A percentile compares a stretch with the other conserved stretches of the same genome.
Evolutionary conservation across 2,797 vertebrate species (phyloP).

Genomic region (Malacoctenus gilli): DNA sequence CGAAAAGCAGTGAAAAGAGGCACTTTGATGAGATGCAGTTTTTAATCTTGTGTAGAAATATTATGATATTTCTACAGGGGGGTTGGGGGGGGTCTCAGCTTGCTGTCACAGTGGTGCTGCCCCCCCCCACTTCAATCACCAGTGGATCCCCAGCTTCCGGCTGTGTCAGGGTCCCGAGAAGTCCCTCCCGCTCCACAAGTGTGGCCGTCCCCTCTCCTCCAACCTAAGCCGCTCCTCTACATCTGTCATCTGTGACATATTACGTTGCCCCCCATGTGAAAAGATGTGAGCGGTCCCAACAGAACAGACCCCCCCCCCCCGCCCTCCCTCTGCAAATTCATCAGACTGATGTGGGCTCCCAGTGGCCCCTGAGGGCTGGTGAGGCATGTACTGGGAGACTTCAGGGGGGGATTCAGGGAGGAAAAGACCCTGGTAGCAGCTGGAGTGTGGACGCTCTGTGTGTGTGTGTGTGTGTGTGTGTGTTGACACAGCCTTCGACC

Average conservation of each 20-base stretch:
- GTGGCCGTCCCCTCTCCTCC: no score
- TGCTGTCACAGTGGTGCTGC: no score
- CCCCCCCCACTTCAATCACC: no score
- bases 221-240: no score
- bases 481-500: constrained; percentile 37
- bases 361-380: constrained; percentile 23
- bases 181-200: no score
- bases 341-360: constrained; percentile 34
- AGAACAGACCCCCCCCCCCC: constrained; percentile 33
- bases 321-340: constrained; percentile 26
- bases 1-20: no score
- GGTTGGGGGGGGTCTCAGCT: no score
- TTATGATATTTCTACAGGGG: no score
- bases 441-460: constrained; percentile 24
- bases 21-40: no score
- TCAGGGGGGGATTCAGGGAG: constrained; percentile 13
- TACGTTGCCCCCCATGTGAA: constrained; percentile 38
- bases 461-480: constrained; percentile 31
- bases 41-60: no score
- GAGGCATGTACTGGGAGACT: constrained; percentile 21
- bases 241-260: constrained; percentile 50
- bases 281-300: constrained; percentile 30
- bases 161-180: background rate
- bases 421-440: constrained; percentile 43
- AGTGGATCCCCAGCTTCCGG: background rate